These are phyloP conservation scores for Sylvilagus bachmani DNA, from an alignment of 2,113 vertebrate genomes.

Conservation along the genomic window DNA sequence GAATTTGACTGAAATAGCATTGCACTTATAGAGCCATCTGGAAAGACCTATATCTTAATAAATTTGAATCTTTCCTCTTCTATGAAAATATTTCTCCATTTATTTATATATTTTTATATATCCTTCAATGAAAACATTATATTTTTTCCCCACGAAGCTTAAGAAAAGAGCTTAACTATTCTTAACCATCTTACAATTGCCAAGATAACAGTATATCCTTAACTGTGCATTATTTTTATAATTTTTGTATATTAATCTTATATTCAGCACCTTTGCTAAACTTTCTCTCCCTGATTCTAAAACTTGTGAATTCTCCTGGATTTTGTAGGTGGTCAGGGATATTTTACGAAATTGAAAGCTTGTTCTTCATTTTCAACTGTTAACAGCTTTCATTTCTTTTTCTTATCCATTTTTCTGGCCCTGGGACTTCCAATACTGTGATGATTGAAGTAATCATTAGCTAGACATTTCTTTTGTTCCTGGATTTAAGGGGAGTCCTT, in stretches of 20 bases:
- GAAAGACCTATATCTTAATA: slow-evolving; percentile 7
- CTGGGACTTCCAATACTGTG: neutral
- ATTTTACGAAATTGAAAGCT: slow-evolving; percentile 47
- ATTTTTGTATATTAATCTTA: slow-evolving; percentile 26
- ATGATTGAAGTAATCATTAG: neutral
- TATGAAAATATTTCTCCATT: neutral
- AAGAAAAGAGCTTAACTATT: neutral
- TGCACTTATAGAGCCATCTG: neutral
- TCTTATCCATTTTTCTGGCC: neutral
- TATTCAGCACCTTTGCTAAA: slow-evolving; percentile 39
- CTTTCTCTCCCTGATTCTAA: neutral
- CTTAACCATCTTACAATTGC: neutral
- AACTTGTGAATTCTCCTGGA: slow-evolving; percentile 1
- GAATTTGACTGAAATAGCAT: neutral
- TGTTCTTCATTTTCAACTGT: neutral
- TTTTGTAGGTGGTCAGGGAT: neutral
- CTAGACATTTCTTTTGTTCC: neutral
- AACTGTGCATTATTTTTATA: neutral
- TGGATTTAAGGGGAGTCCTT: neutral
- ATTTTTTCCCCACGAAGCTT: neutral
- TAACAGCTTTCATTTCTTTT: neutral
- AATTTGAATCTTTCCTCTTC: slow-evolving; percentile 24
- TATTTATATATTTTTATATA: slow-evolving; percentile 23
- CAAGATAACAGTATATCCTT: neutral
- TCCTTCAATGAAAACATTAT: slow-evolving; percentile 4